A percentile compares a stretch with the other conserved stretches of the same genome.
Conservation (phyloP, 2,888 invertebrate species). For the Melanostoma mellinum region DNA sequence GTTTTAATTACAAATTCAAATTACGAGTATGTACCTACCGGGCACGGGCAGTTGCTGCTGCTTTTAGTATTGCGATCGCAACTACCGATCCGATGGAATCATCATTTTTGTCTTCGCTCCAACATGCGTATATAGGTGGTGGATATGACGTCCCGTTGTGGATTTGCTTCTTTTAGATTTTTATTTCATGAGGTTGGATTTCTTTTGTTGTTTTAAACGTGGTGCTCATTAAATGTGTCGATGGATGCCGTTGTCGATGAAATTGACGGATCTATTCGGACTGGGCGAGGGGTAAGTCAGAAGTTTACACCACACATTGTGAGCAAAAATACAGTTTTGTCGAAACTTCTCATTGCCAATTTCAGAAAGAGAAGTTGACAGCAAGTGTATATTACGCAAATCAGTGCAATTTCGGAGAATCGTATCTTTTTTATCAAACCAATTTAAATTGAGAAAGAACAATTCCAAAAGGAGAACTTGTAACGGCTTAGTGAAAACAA, state of each 20-base stretch:
- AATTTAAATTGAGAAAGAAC: not conserved
- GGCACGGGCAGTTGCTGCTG: conserved; percentile 34
- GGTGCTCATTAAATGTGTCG: conserved; percentile 56
- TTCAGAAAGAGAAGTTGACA: conserved; percentile 51
- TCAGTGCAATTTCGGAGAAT: conserved; percentile 48
- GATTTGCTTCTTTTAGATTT: conserved; percentile 60
- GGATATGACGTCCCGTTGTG: conserved; percentile 64
- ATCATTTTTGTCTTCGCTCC: conserved; percentile 63
- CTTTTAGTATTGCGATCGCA: conserved; percentile 1
- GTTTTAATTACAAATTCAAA: conserved; percentile 67
- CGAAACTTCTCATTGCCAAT: conserved; percentile 47
- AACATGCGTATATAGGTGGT: conserved; percentile 66
- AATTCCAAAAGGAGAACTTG: conserved; percentile 15
- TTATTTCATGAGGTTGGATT: conserved; percentile 59
- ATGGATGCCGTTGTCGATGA: conserved; percentile 51
- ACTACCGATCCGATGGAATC: conserved; percentile 45
- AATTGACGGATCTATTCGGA: conserved; percentile 30
- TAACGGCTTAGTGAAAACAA: not conserved
- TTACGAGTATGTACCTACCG: conserved; percentile 28
- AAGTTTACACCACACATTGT: conserved; percentile 44
- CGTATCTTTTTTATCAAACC: conserved; percentile 1
- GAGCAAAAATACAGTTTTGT: conserved; percentile 54
- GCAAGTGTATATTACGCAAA: conserved; percentile 52
- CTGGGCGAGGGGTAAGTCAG: conserved; percentile 29
- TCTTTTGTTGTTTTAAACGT: conserved; percentile 67